Evolutionary conservation across 2,888 invertebrate species (phyloP).

Genomic region (Arge pagana): DNA sequence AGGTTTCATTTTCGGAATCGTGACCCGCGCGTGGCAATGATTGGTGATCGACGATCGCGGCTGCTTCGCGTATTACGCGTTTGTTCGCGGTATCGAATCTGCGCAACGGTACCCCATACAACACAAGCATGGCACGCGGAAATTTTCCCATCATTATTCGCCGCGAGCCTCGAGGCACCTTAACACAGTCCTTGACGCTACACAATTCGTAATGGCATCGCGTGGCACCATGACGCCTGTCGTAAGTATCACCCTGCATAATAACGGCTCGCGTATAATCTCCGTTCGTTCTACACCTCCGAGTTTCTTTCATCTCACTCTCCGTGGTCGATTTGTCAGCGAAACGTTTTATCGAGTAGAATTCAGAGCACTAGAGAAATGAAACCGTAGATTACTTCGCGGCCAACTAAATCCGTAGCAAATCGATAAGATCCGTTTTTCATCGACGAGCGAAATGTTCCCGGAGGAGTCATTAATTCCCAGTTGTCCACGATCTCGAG

Average conservation of each 20-base stretch:
- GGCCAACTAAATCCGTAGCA: too few species aligned
- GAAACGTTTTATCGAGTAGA: too few species aligned
- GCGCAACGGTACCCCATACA: slow-evolving; percentile 7
- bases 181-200: slow-evolving; percentile 11
- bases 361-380: too few species aligned
- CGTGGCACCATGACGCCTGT: slow-evolving; percentile 5
- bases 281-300: neutral
- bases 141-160: slow-evolving; percentile 47
- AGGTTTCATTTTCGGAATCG: too few species aligned
- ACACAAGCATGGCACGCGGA: slow-evolving; percentile 24
- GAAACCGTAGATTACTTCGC: too few species aligned
- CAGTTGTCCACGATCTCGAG: too few species aligned
- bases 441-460: too few species aligned
- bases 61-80: slow-evolving; percentile 11
- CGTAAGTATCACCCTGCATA: slow-evolving; percentile 6
- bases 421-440: too few species aligned
- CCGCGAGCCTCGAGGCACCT: slow-evolving; percentile 2
- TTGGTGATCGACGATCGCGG: slow-evolving; percentile 1
- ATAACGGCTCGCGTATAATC: neutral
- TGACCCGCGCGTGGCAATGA: too few species aligned
- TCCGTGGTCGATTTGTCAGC: too few species aligned
- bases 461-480: too few species aligned
- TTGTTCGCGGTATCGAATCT: neutral
- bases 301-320: neutral
- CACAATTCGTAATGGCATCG: slow-evolving; percentile 9